These are phyloP conservation scores for Mormyrus proboscirostris DNA, from an alignment of 2,797 vertebrate species.

Conservation along the genomic window DNA sequence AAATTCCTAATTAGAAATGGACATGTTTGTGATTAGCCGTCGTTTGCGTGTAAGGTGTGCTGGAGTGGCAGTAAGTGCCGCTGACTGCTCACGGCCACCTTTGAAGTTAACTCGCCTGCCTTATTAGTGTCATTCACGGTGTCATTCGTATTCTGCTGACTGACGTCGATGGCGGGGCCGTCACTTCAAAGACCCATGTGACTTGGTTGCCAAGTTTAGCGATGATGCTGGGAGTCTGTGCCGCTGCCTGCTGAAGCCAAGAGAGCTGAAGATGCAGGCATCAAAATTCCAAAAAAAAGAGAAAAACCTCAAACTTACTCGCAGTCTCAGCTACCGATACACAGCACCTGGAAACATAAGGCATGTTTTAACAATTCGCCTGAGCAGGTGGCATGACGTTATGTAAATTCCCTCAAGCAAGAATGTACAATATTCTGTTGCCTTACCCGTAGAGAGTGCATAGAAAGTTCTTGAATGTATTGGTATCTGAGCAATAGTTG, in stretches of 20 bases:
- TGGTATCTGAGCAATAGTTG: not conserved
- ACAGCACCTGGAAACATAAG: not conserved
- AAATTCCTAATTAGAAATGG: slow-evolving; percentile 40
- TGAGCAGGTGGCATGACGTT: not conserved
- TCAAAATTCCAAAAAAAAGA: not conserved
- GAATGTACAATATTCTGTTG: not conserved
- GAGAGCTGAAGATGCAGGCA: not conserved
- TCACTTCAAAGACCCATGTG: not conserved
- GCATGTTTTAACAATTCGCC: not conserved
- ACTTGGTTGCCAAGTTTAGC: not conserved
- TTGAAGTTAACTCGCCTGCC: not conserved
- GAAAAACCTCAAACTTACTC: not conserved
- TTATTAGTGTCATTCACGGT: not conserved
- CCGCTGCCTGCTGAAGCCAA: not conserved
- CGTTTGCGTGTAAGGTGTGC: slow-evolving; percentile 30
- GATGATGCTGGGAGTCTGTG: not conserved
- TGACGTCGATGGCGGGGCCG: not conserved
- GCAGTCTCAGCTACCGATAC: not conserved
- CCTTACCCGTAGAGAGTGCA: not conserved
- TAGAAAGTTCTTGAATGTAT: not conserved
- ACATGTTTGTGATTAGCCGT: slow-evolving; percentile 33
- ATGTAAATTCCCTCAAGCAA: not conserved
- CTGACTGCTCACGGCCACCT: slow-evolving; percentile 29
- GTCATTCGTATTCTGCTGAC: not conserved
- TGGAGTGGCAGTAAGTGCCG: slow-evolving; percentile 20